Base-by-base conservation (phyloP, 2,113 vertebrate genomes). In the Herpetotheres cachinnans region DNA sequence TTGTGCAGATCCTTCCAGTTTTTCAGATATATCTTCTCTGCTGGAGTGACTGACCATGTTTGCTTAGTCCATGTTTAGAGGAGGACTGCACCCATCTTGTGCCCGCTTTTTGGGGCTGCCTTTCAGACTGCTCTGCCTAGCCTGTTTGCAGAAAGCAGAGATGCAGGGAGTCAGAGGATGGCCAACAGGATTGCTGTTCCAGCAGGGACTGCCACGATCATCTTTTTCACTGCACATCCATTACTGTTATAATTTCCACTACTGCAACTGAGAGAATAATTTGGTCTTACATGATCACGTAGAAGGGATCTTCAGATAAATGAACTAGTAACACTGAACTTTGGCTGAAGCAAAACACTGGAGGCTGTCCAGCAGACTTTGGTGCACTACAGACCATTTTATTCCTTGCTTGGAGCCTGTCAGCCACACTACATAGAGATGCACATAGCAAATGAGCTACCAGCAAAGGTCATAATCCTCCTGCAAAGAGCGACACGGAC, bases 71-170 rank as follows among this genome's bases (percentile, higher is more conserved):
- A 2, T 24, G 8, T 42, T 42, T 52, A 59, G 17, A 71, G 30
- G 11, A 92, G 30, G 13, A 44, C 67, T 44, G 36, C 0, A 3
- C 12, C 19, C 7, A 38, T 11, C 10, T 26, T 62, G 7, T 0
- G 0, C 22, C n/a, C 88, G 18, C 11, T 50, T 76, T 83, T 69
- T n/a, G 24, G 25, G 32, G 26, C 10, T 86, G 20, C 25, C 18
- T 66, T 27, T 86, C 78, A 55, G 52, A 11, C 17, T 70, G 22
- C 55, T 78, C 59, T 83, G 17, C 55, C 32, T 81, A 56, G 47
- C 8, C 25, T 4, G 0, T 81, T 84, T 84, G n/a, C 6, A 40
- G 30, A 47, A 6, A 81, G 13, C 32, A 86, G 54, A 72, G 29
- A 34, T 32, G 4, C 12, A 67, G 47, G 16, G 17, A 67, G 9